Percentiles rank a stretch among this genome's conserved stretches.
Conservation (phyloP, 2,888 invertebrate species). For the Tolmerus cingulatus region DNA sequence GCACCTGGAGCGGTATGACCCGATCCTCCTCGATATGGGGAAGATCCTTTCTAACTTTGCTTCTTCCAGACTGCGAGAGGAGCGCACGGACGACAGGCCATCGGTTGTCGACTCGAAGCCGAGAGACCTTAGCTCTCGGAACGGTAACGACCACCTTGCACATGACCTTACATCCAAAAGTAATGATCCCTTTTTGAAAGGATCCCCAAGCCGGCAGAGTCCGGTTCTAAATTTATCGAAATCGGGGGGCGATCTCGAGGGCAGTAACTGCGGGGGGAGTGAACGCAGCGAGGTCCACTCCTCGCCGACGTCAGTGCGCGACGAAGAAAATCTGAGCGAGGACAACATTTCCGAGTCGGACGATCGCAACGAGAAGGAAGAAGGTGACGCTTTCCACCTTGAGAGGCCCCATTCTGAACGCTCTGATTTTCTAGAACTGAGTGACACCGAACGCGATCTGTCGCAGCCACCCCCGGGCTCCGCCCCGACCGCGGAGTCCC, state of each 20-base stretch:
- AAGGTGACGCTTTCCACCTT: constrained; percentile 57
- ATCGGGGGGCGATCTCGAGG: constrained; percentile 81
- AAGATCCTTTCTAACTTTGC: not conserved
- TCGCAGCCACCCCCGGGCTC: constrained; percentile 69
- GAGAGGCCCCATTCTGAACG: not conserved
- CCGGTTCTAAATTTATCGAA: constrained; percentile 91
- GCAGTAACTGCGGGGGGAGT: constrained; percentile 69
- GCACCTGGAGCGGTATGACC: constrained; percentile 86
- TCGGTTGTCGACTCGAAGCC: constrained; percentile 83
- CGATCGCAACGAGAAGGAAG: constrained; percentile 85
- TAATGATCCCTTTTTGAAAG: constrained; percentile 53
- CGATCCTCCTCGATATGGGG: not conserved
- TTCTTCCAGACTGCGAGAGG: constrained; percentile 78
- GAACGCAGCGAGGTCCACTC: constrained; percentile 70
- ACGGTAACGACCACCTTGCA: constrained; percentile 69
- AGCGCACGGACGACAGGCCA: constrained; percentile 85
- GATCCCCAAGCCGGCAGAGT: constrained; percentile 88
- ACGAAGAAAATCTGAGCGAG: constrained; percentile 82
- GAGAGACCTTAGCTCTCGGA: constrained; percentile 85
- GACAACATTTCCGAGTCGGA: constrained; percentile 88
- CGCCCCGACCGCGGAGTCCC: constrained; percentile 64
- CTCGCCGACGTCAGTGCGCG: constrained; percentile 70
- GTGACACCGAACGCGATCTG: constrained; percentile 77
- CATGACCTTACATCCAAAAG: not conserved
- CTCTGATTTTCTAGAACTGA: constrained; percentile 66